Base-by-base conservation (phyloP, 2,888 invertebrate species). In the Scaptomyza tumidula region DNA sequence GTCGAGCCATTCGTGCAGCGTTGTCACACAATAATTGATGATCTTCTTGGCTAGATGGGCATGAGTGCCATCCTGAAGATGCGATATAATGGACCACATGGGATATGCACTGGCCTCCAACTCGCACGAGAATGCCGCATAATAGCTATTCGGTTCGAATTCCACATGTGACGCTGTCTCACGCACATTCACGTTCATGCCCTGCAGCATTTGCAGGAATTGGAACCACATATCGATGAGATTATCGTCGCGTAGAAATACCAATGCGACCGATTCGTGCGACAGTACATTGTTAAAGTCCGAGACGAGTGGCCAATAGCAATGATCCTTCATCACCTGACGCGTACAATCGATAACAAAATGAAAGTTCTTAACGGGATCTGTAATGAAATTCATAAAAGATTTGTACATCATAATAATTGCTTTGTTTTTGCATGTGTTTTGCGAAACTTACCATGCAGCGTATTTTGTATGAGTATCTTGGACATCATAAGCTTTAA, bases 71-170 rank as follows among this genome's bases (percentile, higher is more conserved):
- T 95, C 96, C 68, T 95, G 94, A 37, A 98, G 93, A 93, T 99
- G 98, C 46, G 96, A 96, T 58, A 98, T 96, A 63, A 99, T 94
- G 13, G 98, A 97, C 98, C 98, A 99, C 98, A 99, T 98, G 1
- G 98, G 98, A 93, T 98, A 98, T 13, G 98, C 98, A 86, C 98
- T 98, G 27, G 98, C 98, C 93, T 99, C 99, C 80, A 99, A 93
- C 93, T 99, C 99, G 79, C 98, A 98, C 69, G 98, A 98, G 93
- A 99, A 99, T 33, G 99, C 98, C 49, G 98, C 98, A 93, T 98
- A 99, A 93, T 99, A 99, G 14, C 98, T 97, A 77, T 97, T 98
- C 45, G 98, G 98, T 92, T 99, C 99, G 93, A 97, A 98, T 93
- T 99, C 98, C 14, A 99, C 96, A 93, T 99, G 99, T 57, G 96